Evolutionary conservation across 2,113 vertebrate species (phyloP).

Genomic region (Sander lucioperca): DNA sequence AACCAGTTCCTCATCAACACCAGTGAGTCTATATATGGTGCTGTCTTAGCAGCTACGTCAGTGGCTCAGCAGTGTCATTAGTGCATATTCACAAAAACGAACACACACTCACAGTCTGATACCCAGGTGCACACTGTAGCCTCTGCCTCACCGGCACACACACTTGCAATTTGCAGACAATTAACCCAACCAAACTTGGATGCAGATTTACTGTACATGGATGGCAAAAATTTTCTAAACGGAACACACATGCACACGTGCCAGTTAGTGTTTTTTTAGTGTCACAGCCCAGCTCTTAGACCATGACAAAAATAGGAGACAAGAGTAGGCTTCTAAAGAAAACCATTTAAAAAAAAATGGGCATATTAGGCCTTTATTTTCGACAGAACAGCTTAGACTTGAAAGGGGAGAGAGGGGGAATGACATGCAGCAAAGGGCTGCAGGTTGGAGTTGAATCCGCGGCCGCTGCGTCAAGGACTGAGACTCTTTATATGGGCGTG

Average conservation of each 20-base stretch:
- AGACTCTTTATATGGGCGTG: too few relatives aligned
- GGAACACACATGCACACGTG: not conserved
- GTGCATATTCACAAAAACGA: slow-evolving; percentile 17
- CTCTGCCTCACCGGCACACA: not conserved
- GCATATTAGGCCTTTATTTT: too few relatives aligned
- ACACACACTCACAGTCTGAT: slow-evolving; percentile 9
- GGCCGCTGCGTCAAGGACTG: too few relatives aligned
- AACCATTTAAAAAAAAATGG: too few relatives aligned
- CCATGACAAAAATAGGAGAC: too few relatives aligned
- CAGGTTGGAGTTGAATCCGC: too few relatives aligned
- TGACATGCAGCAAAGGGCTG: too few relatives aligned
- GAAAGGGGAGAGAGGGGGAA: too few relatives aligned
- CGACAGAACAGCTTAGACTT: too few relatives aligned
- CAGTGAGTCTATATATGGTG: slow-evolving; percentile 87
- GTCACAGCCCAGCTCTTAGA: too few relatives aligned
- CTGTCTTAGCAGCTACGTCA: slow-evolving; percentile 49
- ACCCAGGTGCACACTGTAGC: slow-evolving; percentile 22
- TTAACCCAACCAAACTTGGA: not conserved
- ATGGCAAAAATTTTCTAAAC: not conserved
- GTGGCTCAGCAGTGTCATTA: slow-evolving; percentile 18
- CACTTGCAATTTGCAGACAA: slow-evolving; percentile 13
- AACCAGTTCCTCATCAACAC: slow-evolving; percentile 99
- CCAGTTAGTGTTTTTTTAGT: not conserved
- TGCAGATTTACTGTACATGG: not conserved
- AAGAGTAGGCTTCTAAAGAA: too few relatives aligned